Evolutionary conservation across 2,888 invertebrate species (phyloP), one percentile per base, ranked within the genome.

Genomic region (Synanthedon vespiformis): DNA sequence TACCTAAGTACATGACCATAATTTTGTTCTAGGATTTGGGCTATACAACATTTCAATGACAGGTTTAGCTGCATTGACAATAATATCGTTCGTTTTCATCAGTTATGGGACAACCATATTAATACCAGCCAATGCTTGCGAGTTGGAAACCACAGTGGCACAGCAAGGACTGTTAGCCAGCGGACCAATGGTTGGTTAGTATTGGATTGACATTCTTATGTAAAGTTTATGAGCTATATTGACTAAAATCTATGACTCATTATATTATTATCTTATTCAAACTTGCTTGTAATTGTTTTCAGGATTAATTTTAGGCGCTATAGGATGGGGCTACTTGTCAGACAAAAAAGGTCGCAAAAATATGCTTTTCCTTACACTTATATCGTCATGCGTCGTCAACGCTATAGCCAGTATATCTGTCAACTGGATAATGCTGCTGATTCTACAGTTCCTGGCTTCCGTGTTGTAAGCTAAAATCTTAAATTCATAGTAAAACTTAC

Each of bases 391-490:
- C 1, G 2, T 61, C 0, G 52, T 80, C 54, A 83, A 85, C 58
- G 62, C 68, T 2, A n/a, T 80, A 4, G 77, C 75, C 56, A 77
- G 77, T 55, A 56, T 84, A 4, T 83, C 85, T 0, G 72, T 84
- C 54, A 77, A 81, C 58, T 85, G 85, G 85, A 54, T 80, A 53
- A 83, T 84, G 85, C 62, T 85, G 11, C 61, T 83, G 59, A 48
- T 70, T 3, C 54, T 84, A 12, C 81, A 82, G 57, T 72, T 81
- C 27, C 8, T 73, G 5, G 77, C 77, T 40, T 62, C 79, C 0
- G 44, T 80, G 1, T 65, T 77, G 84, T 85, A 57, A 79, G 84
- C 70, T 6, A 2, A 27, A 13, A 18, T 49, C 16, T 49, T 1
- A 8, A 44, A 44, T 44, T 5, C 22, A 22, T 22, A 22, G 4